Conservation (phyloP, 2,888 invertebrate genomes). For the Podabrus alpinus region DNA sequence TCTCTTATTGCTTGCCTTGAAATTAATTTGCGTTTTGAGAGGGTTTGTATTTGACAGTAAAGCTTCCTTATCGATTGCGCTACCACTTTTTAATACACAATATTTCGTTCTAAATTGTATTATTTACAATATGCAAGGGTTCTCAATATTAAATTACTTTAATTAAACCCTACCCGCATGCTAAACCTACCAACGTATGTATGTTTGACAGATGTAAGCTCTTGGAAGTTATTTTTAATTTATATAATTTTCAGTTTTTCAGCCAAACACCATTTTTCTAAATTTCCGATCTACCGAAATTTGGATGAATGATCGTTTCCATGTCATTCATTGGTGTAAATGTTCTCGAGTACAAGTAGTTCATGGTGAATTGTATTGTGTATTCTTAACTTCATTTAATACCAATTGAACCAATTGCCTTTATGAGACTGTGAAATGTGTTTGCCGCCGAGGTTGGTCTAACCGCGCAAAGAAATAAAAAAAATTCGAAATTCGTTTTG, state of each 20-base stretch:
- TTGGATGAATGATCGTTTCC: too few relatives aligned
- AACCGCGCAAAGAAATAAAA: slow-evolving; percentile 20
- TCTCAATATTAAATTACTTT: slow-evolving; percentile 9
- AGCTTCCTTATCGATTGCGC: background rate
- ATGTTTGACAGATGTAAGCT: background rate
- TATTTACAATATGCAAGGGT: background rate
- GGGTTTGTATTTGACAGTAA: background rate
- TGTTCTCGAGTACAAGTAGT: background rate
- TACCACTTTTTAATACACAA: background rate
- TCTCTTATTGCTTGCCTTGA: background rate
- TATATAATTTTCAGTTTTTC: background rate
- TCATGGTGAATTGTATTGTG: background rate
- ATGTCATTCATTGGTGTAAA: background rate
- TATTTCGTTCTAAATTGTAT: background rate
- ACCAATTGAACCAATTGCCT: slow-evolving; percentile 15
- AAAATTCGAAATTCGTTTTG: slow-evolving; percentile 9
- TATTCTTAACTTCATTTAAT: background rate
- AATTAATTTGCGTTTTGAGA: background rate
- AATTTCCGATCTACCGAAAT: background rate
- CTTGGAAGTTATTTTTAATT: background rate
- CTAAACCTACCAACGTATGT: background rate
- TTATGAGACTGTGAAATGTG: slow-evolving; percentile 11
- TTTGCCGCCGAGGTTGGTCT: slow-evolving; percentile 8
- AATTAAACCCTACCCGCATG: slow-evolving; percentile 26
- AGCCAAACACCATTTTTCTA: background rate